A percentile compares a stretch with the other conserved stretches of the same genome.
Conservation (phyloP, 2,113 vertebrate genomes). For the Ranitomeya variabilis region DNA sequence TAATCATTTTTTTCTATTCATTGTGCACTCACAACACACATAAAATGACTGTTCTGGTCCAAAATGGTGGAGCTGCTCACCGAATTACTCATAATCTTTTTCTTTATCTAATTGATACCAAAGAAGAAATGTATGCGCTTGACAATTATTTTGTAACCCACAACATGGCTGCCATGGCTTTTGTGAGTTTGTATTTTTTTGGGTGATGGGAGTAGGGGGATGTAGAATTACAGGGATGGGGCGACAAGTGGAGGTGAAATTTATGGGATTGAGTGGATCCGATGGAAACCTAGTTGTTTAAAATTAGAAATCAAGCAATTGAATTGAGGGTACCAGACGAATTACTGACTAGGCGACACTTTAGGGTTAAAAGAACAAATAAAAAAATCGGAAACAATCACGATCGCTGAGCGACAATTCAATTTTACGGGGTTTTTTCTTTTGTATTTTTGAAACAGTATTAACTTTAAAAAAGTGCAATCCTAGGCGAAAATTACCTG, state of each 20-base stretch:
- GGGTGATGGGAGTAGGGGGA: too few species aligned
- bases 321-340: not conserved
- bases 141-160: constrained; percentile 48
- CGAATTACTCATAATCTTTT: not conserved
- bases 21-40: not conserved
- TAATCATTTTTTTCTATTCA: not conserved
- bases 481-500: not conserved
- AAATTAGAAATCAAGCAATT: not conserved
- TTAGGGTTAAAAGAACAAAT: constrained; percentile 1
- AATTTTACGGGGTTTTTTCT: constrained; percentile 8
- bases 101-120: constrained; percentile 30
- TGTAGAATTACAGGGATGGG: constrained; percentile 23
- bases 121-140: constrained; percentile 48
- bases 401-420: constrained; percentile 34
- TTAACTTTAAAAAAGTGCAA: constrained; percentile 38
- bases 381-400: constrained; percentile 14
- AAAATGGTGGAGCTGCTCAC: not conserved
- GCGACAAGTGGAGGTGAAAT: not conserved
- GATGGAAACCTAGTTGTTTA: not conserved
- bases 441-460: constrained; percentile 31
- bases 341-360: constrained; percentile 10
- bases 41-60: constrained; percentile 33
- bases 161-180: constrained; percentile 24
- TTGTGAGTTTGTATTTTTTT: constrained; percentile 15
- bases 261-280: not conserved